Conservation (phyloP, 2,888 invertebrate genomes). For the Apoda limacodes region DNA sequence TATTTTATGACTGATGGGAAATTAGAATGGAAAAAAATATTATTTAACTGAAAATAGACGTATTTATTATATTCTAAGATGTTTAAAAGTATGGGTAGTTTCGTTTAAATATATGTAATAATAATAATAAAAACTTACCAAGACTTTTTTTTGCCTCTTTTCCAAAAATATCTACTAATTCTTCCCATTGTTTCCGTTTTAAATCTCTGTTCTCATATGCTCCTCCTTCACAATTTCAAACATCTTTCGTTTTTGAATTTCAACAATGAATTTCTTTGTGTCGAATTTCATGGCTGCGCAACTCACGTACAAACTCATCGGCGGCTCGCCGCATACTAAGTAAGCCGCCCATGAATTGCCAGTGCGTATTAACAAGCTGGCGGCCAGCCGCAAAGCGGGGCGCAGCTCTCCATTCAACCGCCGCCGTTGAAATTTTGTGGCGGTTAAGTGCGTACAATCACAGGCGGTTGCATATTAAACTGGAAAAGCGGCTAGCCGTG, state of each 20-base stretch:
- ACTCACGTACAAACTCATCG: constrained; percentile 6
- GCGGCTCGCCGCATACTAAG: constrained; percentile 12
- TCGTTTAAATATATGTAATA: constrained; percentile 8
- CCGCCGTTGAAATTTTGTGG: too few species aligned
- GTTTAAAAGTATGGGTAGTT: constrained; percentile 12
- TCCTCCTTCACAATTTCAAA: constrained; percentile 5
- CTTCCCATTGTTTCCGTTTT: constrained; percentile 16
- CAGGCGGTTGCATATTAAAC: too few species aligned
- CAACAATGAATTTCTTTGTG: constrained; percentile 11
- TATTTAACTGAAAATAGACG: constrained; percentile 15
- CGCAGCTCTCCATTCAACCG: constrained; percentile 16
- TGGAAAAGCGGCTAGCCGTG: too few species aligned
- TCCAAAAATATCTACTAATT: constrained; percentile 16
- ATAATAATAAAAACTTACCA: constrained; percentile 14
- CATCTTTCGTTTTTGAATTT: constrained; percentile 10
- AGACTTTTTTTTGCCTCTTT: constrained; percentile 10
- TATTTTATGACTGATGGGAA: constrained; percentile 19
- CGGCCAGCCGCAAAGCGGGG: constrained; percentile 14
- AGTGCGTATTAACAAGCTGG: constrained; percentile 13
- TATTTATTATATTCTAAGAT: constrained; percentile 14
- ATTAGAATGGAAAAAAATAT: constrained; percentile 14
- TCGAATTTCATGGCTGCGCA: constrained; percentile 7
- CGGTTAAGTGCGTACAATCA: too few species aligned
- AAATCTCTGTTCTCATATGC: constrained; percentile 6
- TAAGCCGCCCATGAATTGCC: constrained; percentile 4